Percentiles rank a stretch among this genome's conserved stretches.
Conservation (phyloP, 2,797 vertebrate species). For the Cyprinella venusta region DNA sequence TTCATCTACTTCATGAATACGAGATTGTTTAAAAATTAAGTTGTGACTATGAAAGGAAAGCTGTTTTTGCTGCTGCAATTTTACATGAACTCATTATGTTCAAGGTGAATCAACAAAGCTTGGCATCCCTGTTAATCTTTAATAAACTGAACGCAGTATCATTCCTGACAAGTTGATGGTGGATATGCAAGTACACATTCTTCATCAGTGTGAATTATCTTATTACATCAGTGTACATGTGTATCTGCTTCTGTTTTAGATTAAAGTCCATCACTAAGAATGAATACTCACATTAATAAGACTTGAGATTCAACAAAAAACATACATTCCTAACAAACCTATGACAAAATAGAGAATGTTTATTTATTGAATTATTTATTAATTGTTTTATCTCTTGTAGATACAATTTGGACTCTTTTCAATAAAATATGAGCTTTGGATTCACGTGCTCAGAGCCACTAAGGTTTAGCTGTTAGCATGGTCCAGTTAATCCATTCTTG, state of each 20-base stretch:
- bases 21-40: not conserved
- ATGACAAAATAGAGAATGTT: not conserved
- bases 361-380: too few relatives aligned
- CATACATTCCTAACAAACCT: not conserved
- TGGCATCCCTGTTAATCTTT: constrained; percentile 67
- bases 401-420: too few relatives aligned
- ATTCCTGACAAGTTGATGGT: constrained; percentile 54
- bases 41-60: constrained; percentile 21
- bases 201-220: constrained; percentile 21
- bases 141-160: constrained; percentile 66
- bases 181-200: constrained; percentile 34
- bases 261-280: not conserved
- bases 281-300: not conserved
- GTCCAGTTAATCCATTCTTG: too few relatives aligned
- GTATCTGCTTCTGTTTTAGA: not conserved
- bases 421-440: too few relatives aligned
- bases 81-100: constrained; percentile 62
- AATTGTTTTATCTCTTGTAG: too few relatives aligned
- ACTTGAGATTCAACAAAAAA: not conserved
- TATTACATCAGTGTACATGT: constrained; percentile 10
- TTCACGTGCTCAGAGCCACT: too few relatives aligned
- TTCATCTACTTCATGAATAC: constrained; percentile 14
- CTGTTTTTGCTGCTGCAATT: constrained; percentile 29
- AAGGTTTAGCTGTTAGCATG: too few relatives aligned
- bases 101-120: constrained; percentile 67